These are phyloP conservation scores for Sebastes hubbsi DNA, from an alignment of 2,797 vertebrate species.

Conservation along the genomic window DNA sequence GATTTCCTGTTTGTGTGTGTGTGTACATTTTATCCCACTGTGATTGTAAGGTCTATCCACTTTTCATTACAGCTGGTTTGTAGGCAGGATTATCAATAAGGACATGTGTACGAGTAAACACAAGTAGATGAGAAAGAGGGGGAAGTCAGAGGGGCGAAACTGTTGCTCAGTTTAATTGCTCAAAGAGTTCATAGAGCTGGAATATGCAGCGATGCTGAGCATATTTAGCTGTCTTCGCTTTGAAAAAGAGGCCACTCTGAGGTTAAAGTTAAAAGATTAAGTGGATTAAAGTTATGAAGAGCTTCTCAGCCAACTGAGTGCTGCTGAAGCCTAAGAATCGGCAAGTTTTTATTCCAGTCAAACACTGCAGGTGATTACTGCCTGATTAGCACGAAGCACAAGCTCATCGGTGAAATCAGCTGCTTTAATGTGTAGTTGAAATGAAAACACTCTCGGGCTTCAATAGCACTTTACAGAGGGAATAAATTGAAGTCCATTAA, in stretches of 20 bases:
- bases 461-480: slow-evolving; percentile 40
- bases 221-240: not conserved
- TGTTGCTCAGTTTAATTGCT: not conserved
- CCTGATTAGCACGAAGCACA: slow-evolving; percentile 38
- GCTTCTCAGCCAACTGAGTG: not conserved
- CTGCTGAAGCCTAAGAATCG: not conserved
- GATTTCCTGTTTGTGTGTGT: not conserved
- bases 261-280: slow-evolving; percentile 28
- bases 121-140: not conserved
- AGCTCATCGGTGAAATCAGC: slow-evolving; percentile 21
- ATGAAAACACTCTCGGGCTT: slow-evolving; percentile 41
- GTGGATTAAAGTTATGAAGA: not conserved
- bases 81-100: slow-evolving; percentile 13
- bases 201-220: not conserved
- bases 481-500: slow-evolving; percentile 56
- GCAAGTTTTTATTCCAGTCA: not conserved
- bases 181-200: not conserved
- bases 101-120: not conserved
- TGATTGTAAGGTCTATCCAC: not conserved
- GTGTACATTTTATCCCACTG: not conserved
- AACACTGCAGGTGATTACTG: slow-evolving; percentile 32
- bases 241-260: not conserved
- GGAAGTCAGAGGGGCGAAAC: not conserved
- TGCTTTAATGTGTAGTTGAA: slow-evolving; percentile 37
- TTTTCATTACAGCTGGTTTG: not conserved